A percentile compares a stretch with the other conserved stretches of the same genome.
Evolutionary conservation across 2,113 vertebrate genomes (phyloP).

Genomic region (Glaucomys volans): DNA sequence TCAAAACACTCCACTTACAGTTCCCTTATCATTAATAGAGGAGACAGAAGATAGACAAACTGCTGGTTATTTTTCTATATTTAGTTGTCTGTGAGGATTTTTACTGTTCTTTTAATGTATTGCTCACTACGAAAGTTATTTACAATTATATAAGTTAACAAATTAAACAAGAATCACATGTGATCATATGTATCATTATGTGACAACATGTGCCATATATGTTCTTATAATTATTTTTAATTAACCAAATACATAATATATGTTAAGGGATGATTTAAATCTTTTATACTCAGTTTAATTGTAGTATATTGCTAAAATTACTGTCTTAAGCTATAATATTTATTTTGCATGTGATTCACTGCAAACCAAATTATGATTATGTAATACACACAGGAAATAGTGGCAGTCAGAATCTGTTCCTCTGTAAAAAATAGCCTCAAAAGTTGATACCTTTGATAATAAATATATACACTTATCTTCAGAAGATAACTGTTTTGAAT

Average conservation of each 20-base stretch:
- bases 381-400: not conserved
- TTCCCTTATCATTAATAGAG: not conserved
- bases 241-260: not conserved
- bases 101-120: not conserved
- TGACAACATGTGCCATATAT: not conserved
- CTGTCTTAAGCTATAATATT: conserved; percentile 4
- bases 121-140: not conserved
- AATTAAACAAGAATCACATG: not conserved
- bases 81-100: not conserved
- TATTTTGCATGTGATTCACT: not conserved
- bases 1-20: not conserved
- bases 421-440: not conserved
- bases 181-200: not conserved
- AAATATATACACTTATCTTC: not conserved
- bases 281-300: not conserved
- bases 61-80: not conserved
- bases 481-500: not conserved
- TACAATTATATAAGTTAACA: not conserved
- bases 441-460: not conserved
- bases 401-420: conserved; percentile 3
- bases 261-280: not conserved
- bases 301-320: not conserved
- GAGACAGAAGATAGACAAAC: not conserved
- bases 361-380: not conserved
- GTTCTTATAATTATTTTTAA: not conserved